A percentile compares a stretch with the other conserved stretches of the same genome.
Evolutionary conservation across 2,113 vertebrate species (phyloP).

Genomic region (Crotalus viridis): DNA sequence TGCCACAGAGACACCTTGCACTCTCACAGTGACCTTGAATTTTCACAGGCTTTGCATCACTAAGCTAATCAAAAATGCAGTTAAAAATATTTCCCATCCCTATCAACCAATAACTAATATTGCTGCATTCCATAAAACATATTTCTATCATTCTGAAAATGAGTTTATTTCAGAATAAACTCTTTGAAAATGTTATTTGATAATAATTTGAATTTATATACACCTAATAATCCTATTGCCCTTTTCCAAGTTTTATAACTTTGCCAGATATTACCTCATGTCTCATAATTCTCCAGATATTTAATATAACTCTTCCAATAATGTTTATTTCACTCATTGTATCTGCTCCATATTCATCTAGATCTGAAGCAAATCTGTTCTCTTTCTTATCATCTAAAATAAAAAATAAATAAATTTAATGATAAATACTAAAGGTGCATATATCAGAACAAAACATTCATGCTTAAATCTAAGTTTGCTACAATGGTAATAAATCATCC

Average conservation of each 20-base stretch:
- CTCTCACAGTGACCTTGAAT: not conserved
- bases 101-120: not conserved
- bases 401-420: constrained; percentile 40
- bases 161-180: not conserved
- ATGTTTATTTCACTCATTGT: constrained; percentile 96
- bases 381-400: constrained; percentile 86
- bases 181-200: not conserved
- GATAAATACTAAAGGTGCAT: not conserved
- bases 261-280: constrained; percentile 79
- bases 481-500: not conserved
- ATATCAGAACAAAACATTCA: not conserved
- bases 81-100: not conserved
- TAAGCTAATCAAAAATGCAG: not conserved
- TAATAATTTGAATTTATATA: not conserved
- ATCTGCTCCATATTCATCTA: constrained; percentile 91
- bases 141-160: not conserved
- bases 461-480: not conserved
- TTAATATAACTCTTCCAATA: constrained; percentile 87
- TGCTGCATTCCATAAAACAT: not conserved
- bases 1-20: too few relatives aligned
- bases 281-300: constrained; percentile 98
- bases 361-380: constrained; percentile 86
- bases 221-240: not conserved
- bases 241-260: constrained; percentile 25
- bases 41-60: not conserved